Evolutionary conservation across 1,140 invertebrate genomes (phyloP), one percentile per base, ranked within the genome.

Genomic region (Drosophila sp.): DNA sequence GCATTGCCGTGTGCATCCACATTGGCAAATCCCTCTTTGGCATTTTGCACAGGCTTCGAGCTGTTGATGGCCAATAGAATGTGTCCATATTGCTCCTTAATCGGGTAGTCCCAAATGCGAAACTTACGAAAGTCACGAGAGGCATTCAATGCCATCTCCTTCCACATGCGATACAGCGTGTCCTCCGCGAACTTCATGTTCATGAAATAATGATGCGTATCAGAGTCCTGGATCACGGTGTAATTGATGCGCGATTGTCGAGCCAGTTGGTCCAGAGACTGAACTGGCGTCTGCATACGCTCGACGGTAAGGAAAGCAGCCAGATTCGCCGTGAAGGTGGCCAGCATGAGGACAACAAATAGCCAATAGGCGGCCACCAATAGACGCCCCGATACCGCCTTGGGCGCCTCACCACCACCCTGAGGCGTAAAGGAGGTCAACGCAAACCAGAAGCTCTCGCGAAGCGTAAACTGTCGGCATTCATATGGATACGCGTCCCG

Each of bases 251-350:
- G 94, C 0, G 96, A 97, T 79, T 98, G 97, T 21, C 96, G 93
- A 0, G 96, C 96, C 51, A 98, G 92, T 86, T 97, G 97, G 80
- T 98, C 97, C 80, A 98, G 91, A 0, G 96, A 97, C 79, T 97
- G 96, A 0, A 98, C 96, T 0, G 97, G 96, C 1, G 96, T 96
- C 95, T 97, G 97, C 97, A 98, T 98, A 90, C 97, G 94, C 92
- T 98, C 98, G 2, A 99, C 98, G 0, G 98, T 99, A 0, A 99
- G 94, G 91, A 99, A 99, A 1, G 98, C 98, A 3, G 98, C 98
- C 72, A 99, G 92, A 92, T 99, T 99, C 4, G 98, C 98, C 0
- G 98, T 99, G 92, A 99, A 99, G 0, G 98, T 98, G 0, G 97
- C 97, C 75, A 98, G 90, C 96, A 98, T 98, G 0, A 98, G 93